Conservation (phyloP, 2,113 vertebrate genomes). For the Propithecus coquereli region DNA sequence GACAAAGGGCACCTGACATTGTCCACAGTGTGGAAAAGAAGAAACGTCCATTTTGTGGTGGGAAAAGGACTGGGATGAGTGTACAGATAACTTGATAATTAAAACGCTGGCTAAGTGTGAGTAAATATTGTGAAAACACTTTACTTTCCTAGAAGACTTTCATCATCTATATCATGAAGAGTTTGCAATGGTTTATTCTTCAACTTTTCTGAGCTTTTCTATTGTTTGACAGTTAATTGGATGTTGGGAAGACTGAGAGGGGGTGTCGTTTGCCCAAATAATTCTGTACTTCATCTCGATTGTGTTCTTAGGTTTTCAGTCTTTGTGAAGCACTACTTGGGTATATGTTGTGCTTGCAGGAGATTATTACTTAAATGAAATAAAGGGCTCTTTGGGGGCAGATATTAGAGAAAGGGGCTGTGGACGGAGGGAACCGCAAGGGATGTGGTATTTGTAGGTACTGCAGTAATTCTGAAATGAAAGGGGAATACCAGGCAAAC, state of each 20-base stretch:
- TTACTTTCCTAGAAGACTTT: neutral
- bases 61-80: neutral
- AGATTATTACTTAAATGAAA: neutral
- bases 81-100: neutral
- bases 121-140: neutral
- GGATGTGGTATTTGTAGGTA: neutral
- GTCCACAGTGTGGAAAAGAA: neutral
- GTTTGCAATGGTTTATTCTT: neutral
- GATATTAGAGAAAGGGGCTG: neutral
- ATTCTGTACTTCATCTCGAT: neutral
- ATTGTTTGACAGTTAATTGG: neutral
- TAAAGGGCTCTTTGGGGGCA: neutral
- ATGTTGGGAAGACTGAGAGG: neutral
- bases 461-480: neutral
- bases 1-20: neutral
- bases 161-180: neutral
- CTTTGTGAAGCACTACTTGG: too few species aligned
- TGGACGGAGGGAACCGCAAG: neutral
- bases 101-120: neutral
- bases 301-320: neutral
- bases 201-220: neutral
- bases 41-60: neutral
- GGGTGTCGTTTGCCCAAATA: neutral
- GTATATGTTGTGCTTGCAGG: neutral
- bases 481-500: fast-evolving